These are phyloP conservation scores for Parasteatoda lunata DNA, from an alignment of 2,888 invertebrate species.

Conservation along the genomic window DNA sequence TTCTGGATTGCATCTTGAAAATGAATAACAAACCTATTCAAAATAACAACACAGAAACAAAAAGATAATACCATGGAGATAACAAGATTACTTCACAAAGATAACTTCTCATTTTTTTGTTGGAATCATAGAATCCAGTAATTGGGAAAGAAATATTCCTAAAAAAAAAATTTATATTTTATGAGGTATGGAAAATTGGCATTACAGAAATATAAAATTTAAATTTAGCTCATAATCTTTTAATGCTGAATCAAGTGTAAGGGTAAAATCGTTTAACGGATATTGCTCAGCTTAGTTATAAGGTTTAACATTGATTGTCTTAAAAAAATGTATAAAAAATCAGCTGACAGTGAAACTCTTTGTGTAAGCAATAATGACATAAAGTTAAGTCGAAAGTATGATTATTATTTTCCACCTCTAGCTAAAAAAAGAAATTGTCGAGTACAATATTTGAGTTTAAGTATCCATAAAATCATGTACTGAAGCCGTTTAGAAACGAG, in stretches of 20 bases:
- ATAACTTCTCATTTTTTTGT: too few species aligned
- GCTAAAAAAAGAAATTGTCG: background rate
- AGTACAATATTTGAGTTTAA: background rate
- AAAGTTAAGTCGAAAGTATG: background rate
- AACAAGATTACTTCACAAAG: too few species aligned
- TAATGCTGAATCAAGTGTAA: background rate
- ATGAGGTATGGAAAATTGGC: too few species aligned
- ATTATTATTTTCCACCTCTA: slow-evolving; percentile 1
- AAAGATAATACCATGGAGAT: too few species aligned
- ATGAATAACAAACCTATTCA: too few species aligned
- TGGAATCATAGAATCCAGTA: too few species aligned
- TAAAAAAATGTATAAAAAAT: background rate
- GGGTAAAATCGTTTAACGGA: background rate
- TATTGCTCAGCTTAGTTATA: background rate
- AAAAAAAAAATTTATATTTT: too few species aligned
- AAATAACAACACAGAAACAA: too few species aligned
- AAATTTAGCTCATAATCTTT: background rate
- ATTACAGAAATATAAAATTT: background rate
- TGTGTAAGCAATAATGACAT: background rate
- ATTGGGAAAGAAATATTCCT: too few species aligned
- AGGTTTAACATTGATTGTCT: background rate
- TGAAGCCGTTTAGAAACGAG: background rate
- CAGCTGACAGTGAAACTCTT: background rate
- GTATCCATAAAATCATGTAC: background rate
- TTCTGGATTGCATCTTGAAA: too few species aligned